Percentiles rank a stretch among this genome's conserved stretches.
phyloP scores from a whole-genome alignment of 2,888 invertebrate species.

The Drosophila barbarae region DNA sequence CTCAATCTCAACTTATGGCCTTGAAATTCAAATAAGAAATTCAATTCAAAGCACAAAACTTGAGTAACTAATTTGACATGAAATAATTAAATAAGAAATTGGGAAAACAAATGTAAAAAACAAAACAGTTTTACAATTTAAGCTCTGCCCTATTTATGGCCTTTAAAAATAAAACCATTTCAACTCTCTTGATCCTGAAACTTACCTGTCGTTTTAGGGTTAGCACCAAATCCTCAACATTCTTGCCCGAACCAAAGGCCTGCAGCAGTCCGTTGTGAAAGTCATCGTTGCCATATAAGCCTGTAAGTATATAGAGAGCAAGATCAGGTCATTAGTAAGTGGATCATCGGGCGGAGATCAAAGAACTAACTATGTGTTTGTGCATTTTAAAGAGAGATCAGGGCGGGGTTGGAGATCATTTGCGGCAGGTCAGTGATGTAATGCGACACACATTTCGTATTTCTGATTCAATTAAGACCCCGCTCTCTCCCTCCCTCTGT shows the following conservation, averaged over 20 bases:
- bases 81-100: no score
- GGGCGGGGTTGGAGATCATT: slow-evolving; percentile 8
- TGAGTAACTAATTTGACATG: no score
- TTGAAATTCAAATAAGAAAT: background rate
- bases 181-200: background rate
- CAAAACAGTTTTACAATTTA: no score
- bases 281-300: slow-evolving; percentile 96
- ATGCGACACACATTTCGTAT: slow-evolving; percentile 36
- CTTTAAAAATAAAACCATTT: background rate
- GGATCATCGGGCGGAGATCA: slow-evolving; percentile 2
- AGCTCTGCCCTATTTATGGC: no score
- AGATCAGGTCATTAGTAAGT: background rate
- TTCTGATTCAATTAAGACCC: slow-evolving; percentile 61
- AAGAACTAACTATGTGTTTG: background rate
- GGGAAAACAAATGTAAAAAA: no score
- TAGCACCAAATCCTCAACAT: slow-evolving; percentile 89
- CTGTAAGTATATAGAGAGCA: slow-evolving; percentile 51
- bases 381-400: background rate
- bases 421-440: slow-evolving; percentile 33
- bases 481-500: slow-evolving; percentile 24
- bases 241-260: slow-evolving; percentile 88
- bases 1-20: background rate
- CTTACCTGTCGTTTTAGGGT: slow-evolving; percentile 90
- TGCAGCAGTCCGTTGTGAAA: slow-evolving; percentile 94
- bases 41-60: no score